Conservation (phyloP, 2,797 vertebrate genomes). For the Cuniculus paca region DNA sequence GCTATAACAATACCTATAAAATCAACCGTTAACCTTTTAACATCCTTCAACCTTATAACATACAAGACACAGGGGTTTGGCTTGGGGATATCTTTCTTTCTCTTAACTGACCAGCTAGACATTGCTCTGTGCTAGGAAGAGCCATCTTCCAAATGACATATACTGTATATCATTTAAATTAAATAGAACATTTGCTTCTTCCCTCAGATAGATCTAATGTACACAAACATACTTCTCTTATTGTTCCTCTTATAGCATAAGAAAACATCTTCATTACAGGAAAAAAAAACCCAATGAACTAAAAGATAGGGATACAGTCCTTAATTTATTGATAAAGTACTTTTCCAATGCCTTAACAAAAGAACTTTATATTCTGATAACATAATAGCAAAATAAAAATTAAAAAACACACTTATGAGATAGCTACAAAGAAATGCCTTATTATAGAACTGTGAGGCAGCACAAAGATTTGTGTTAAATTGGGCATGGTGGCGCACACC, state of each 20-base stretch:
- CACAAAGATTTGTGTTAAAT: background rate
- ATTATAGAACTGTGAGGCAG: background rate
- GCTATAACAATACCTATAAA: background rate
- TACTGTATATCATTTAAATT: background rate
- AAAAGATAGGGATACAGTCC: background rate
- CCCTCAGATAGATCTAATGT: background rate
- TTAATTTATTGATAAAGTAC: slow-evolving; percentile 37
- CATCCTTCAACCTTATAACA: background rate
- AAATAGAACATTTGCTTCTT: background rate
- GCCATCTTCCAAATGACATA: slow-evolving; percentile 27
- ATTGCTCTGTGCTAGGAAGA: background rate
- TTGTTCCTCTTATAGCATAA: background rate
- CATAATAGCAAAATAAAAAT: slow-evolving; percentile 23
- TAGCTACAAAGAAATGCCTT: slow-evolving; percentile 31
- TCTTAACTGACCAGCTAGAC: background rate
- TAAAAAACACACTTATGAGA: background rate
- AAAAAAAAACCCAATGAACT: background rate
- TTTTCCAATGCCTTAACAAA: slow-evolving; percentile 1
- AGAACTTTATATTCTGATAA: slow-evolving; percentile 2
- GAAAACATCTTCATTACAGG: background rate
- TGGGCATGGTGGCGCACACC: background rate
- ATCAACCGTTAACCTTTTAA: slow-evolving; percentile 33
- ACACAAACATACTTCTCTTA: background rate
- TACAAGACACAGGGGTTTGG: background rate
- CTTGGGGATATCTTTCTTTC: background rate